phyloP scores from a whole-genome alignment of 2,113 vertebrate genomes.

The Dasyprocta punctata region DNA sequence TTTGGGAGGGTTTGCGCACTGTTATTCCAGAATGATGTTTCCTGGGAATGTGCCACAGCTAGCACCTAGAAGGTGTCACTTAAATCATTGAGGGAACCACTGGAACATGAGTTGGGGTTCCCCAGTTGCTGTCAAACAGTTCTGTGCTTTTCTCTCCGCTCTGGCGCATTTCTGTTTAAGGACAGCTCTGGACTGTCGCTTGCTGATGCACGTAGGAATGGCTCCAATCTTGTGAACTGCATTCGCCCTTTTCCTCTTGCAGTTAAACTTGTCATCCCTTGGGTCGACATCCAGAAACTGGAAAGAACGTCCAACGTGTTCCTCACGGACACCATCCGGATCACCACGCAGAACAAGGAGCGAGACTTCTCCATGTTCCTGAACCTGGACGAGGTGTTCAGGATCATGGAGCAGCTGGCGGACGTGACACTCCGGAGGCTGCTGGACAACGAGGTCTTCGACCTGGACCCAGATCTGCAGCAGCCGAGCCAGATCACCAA shows the following conservation, averaged over 20 bases:
- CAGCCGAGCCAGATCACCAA: conserved; percentile 94
- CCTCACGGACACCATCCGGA: conserved; percentile 92
- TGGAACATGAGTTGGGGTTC: not conserved
- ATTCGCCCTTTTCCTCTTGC: conserved; percentile 51
- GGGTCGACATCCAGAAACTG: conserved; percentile 95
- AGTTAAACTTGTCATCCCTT: conserved; percentile 96
- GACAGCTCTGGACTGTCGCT: not conserved
- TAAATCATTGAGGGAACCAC: not conserved
- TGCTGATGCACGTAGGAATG: not conserved
- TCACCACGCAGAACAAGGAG: conserved; percentile 91
- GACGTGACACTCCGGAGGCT: conserved; percentile 95
- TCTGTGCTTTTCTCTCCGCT: not conserved
- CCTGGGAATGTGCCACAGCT: not conserved
- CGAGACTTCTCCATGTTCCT: conserved; percentile 98
- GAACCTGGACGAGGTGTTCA: conserved; percentile 91
- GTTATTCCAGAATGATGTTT: not conserved
- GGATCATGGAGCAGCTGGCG: conserved; percentile 95
- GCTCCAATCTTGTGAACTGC: not conserved
- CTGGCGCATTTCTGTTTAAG: not conserved
- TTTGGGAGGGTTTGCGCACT: not conserved
- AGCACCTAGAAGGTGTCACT: not conserved
- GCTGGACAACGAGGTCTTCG: conserved; percentile 94
- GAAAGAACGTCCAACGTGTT: conserved; percentile 94
- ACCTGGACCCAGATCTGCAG: conserved; percentile 93
- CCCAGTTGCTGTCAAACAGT: not conserved